Base-by-base conservation (phyloP, 1,140 invertebrate species). In the Leptinotarsa defecta region DNA sequence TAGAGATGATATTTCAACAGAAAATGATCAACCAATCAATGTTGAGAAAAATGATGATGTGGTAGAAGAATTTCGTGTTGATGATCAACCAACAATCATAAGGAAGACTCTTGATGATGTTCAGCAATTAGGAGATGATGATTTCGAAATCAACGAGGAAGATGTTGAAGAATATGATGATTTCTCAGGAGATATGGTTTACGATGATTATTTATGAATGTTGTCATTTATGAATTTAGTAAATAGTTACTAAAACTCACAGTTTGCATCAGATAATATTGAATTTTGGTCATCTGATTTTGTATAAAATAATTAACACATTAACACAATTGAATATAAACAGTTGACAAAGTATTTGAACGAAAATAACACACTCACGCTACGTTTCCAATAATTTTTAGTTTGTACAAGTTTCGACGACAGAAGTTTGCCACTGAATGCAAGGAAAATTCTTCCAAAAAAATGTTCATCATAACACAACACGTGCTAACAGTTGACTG, bases 141-240 rank as follows among this genome's bases (percentile, higher is more conserved):
- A 72, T 27, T 20, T 74, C 1, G 34, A 52, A 17, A 72, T 67
- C 22, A 8, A 43, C 49, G 69, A 74, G 15, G 68, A 72, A 11
- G 20, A 62, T n/a, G 68, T 77, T 63, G 76, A 77, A 4, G 71
- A 68, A 20, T 77, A 77, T 43, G 68, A 74, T 13, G 19, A 71
- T 57, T 57, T 61, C 24, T 57, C 52, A 5, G 69, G 48, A 20
- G 69, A 71, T 11, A 71, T 71, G 69, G 17, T 48, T 20, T n/a
- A 71, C 57, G 69, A 71, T 19, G 69, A 71, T 61, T 71, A 71
- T 24, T 49, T 57, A 20, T 71, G 48, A 71, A 19, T 24, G 17
- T 8, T 68, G 17, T 24, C 13, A 11, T 17, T 19, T 22, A 20
- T 68, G 8, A 62, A 19, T n/a, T 62, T 0, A 17, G 5, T n/a